Base-by-base conservation (phyloP, 2,888 invertebrate genomes). In the Microplitis deprimator region DNA sequence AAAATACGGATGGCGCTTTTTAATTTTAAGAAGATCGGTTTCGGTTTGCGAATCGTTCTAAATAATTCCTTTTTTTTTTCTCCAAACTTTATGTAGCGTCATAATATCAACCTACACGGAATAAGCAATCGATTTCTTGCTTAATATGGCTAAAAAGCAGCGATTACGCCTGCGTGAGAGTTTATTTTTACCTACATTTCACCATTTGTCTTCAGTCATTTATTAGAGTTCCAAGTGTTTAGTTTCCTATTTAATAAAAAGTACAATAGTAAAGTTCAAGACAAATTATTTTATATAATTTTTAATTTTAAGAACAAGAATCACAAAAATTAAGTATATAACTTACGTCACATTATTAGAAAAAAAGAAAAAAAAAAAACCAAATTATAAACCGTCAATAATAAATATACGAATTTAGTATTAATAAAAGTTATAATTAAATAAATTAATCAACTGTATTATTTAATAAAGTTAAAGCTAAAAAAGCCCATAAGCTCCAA, bases 401-500 rank as follows among this genome's bases (percentile, higher is more conserved):
- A 71, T 7, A 70, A 59, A 20, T 13, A 68, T 29, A 20, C 6
- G 20, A 61, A 16, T 39, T 40, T 16, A 68, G 29, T 68, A 39
- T 65, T 6, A 10, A 41, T 17, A 68, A 29, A 13, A 6, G 17
- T 65, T 6, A 59, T 65, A 38, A 71, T 10, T 70, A 59, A 40
- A 68, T 16, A 40, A 68, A 68, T 68, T 40, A 16, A 68, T 50
- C 13, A 50, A 13, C 50, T 8, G 17, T n/a, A 16, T 40, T 16
- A 41, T 8, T 41, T 16, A 39, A 29, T 38, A 40, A 17, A 39
- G 16, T 68, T 17, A n/a, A 68, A 73, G 10, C 67, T 65, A 41
- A 68, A 77, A 79, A 80, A 78, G 79, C 75, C 79, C 73, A 81
- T 73, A 79, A 81, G 79, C 83, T 89, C 89, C 89, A 89, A 89